A percentile compares a stretch with the other conserved stretches of the same genome.
These are phyloP conservation scores for Megaustenia siamemsis DNA, from an alignment of 2,888 invertebrate genomes.

Conservation along the genomic window DNA sequence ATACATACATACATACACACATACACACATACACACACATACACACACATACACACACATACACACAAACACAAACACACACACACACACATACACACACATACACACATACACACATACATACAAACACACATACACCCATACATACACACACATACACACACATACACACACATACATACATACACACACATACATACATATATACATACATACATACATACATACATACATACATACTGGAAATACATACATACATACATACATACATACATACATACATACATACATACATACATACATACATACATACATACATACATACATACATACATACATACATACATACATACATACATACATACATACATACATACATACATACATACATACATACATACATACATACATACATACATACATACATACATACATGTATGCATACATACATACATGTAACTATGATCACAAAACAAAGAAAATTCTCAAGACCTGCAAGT, in stretches of 20 bases:
- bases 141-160: neutral
- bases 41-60: too few species aligned
- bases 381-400: conserved; percentile 8
- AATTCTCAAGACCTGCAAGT: too few species aligned
- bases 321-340: neutral
- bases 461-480: too few species aligned
- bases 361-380: neutral
- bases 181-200: too few species aligned
- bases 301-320: too few species aligned
- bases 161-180: too few species aligned
- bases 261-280: neutral
- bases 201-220: neutral
- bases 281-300: too few species aligned
- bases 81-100: neutral
- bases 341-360: neutral
- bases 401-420: conserved; percentile 25
- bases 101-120: too few species aligned
- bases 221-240: neutral
- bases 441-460: neutral
- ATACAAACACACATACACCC: too few species aligned
- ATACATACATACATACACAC: too few species aligned
- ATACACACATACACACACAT: too few species aligned
- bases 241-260: too few species aligned
- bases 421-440: conserved; percentile 14
- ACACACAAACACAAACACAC: neutral